Evolutionary conservation across 2,888 invertebrate genomes (phyloP), one percentile per base, ranked within the genome.

Genomic region (Eristalis arbustorum): DNA sequence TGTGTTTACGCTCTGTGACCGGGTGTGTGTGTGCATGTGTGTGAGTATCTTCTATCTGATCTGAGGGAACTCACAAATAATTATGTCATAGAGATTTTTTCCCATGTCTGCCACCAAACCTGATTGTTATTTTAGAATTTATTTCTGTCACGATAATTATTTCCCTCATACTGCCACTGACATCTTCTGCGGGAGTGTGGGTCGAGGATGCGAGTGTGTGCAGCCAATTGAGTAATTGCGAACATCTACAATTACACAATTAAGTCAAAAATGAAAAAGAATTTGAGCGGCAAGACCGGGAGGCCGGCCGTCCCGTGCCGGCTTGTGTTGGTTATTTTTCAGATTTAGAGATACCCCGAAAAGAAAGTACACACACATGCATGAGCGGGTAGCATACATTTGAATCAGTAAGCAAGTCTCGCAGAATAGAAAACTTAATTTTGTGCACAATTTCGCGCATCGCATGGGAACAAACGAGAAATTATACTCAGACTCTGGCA

Each of bases 231-330:
- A 82, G 77, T 82, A 82, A 85, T 82, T 82, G 77, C 82, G 13
- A 77, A 77, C 73, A 82, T 74, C 85, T 77, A 85, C 85, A 85
- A 85, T 85, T 85, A 85, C 85, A 85, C 77, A 85, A 85, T 85
- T 81, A 77, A 69, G 68, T 72, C 62, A 40, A 56, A 59, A 68
- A 59, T 57, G 64, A 72, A 57, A 23, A 69, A 63, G 64, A 61
- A 37, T 14, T 25, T 13, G 67, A 18, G 31, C 22, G 31, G 34
- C 10, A n/a, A 63, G 37, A 34, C 3, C 23, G 62, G 1, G 18
- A 11, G 14, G 22, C 8, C 25, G 14, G 22, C 8, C 25, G 37
- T 22, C 5, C 42, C 42, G 42, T 8, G 18, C 22, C 18, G 13
- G 37, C 18, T 13, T 11, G n/a, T 37, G 0, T 23, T 57, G 18